Percentiles rank a stretch among this genome's conserved stretches.
Evolutionary conservation across 2,888 invertebrate species (phyloP).

Genomic region (Platycnemis pennipes): DNA sequence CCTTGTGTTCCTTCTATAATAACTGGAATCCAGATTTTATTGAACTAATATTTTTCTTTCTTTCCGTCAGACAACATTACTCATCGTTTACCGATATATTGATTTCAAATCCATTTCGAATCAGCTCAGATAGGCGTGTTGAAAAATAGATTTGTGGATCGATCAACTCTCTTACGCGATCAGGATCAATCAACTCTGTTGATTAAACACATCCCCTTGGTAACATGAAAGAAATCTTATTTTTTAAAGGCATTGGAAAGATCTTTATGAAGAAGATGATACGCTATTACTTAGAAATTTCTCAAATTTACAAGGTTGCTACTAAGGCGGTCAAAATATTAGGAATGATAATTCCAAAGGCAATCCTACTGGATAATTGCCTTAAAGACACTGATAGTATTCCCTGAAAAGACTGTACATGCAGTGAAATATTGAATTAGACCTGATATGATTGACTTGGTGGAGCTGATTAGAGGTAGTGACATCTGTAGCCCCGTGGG

Average conservation of each 20-base stretch:
- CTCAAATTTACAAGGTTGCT: too few relatives aligned
- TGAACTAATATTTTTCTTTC: not conserved
- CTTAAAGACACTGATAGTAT: too few relatives aligned
- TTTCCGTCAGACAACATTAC: not conserved
- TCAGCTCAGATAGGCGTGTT: not conserved
- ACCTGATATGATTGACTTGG: too few relatives aligned
- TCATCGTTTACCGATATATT: not conserved
- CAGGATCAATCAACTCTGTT: not conserved
- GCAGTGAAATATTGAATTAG: too few relatives aligned
- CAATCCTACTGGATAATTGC: too few relatives aligned
- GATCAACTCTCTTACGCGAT: not conserved
- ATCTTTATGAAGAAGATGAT: not conserved
- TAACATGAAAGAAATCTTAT: not conserved
- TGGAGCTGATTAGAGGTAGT: too few relatives aligned
- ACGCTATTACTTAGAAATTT: too few relatives aligned
- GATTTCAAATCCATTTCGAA: not conserved
- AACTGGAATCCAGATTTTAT: not conserved
- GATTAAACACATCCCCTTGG: not conserved
- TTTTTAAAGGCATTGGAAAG: not conserved
- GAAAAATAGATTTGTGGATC: not conserved
- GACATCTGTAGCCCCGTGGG: too few relatives aligned
- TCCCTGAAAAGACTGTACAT: too few relatives aligned
- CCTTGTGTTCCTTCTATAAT: not conserved
- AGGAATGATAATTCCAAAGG: too few relatives aligned
- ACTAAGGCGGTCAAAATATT: too few relatives aligned